Percentiles rank a stretch among this genome's conserved stretches.
Evolutionary conservation across 2,888 invertebrate species (phyloP).

Genomic region (Agrotis puta): DNA sequence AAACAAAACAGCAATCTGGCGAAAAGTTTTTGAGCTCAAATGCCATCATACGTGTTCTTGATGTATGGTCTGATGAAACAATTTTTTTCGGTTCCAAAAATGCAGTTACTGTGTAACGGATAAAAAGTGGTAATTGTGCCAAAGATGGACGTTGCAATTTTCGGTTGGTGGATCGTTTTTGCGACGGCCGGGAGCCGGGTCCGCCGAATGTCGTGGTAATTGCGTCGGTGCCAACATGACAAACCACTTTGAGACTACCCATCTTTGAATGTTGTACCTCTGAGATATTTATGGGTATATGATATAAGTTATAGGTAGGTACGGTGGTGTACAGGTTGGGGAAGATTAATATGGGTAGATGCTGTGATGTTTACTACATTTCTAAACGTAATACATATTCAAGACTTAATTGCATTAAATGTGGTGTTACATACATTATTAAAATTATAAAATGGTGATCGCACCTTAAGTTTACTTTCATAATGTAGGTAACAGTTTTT

Average conservation of each 20-base stretch:
- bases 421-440: neutral
- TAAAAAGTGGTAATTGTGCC: constrained; percentile 84
- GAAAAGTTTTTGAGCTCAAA: constrained; percentile 59
- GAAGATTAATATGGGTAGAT: constrained; percentile 8
- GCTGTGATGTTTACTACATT: neutral
- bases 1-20: constrained; percentile 48
- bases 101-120: constrained; percentile 77
- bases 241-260: constrained; percentile 67
- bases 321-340: constrained; percentile 4
- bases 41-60: constrained; percentile 62
- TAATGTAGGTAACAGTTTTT: too few relatives aligned
- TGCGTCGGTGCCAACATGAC: constrained; percentile 66
- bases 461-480: too few relatives aligned
- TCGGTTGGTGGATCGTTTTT: constrained; percentile 80
- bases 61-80: constrained; percentile 66
- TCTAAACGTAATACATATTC: too few relatives aligned
- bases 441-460: too few relatives aligned
- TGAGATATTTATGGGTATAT: constrained; percentile 53
- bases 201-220: constrained; percentile 74
- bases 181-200: constrained; percentile 62
- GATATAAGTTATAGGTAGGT: constrained; percentile 11
- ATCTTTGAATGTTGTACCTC: constrained; percentile 63
- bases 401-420: too few relatives aligned
- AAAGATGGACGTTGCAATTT: constrained; percentile 82
- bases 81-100: constrained; percentile 71